These are phyloP conservation scores for Lichenostomus cassidix DNA, from an alignment of 2,113 vertebrate genomes.

Conservation along the genomic window DNA sequence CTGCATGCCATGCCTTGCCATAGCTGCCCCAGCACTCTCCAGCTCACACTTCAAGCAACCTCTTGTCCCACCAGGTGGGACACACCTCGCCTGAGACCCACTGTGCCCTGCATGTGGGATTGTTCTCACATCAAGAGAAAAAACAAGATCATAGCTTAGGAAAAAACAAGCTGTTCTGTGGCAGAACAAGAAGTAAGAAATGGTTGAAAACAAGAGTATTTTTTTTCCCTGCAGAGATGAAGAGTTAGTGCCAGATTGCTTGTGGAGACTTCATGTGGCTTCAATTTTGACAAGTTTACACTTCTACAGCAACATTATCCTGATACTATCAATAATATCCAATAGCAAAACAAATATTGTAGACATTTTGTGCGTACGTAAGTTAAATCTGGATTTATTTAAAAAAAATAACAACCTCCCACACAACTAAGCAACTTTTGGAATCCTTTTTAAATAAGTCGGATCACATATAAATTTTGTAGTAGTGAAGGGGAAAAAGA, in stretches of 20 bases:
- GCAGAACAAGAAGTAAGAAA: background rate
- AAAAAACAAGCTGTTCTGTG: background rate
- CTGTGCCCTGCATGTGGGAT: background rate
- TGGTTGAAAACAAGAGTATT: background rate
- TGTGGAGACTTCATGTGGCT: background rate
- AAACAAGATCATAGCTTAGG: background rate
- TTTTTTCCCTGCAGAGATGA: background rate
- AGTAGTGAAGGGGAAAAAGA: background rate
- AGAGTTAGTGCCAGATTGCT: background rate
- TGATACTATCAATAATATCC: background rate
- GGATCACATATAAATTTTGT: background rate
- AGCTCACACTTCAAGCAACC: background rate
- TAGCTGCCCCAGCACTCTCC: background rate
- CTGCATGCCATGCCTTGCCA: background rate
- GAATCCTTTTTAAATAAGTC: background rate
- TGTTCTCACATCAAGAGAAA: background rate
- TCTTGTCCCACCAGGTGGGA: background rate
- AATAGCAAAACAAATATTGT: background rate
- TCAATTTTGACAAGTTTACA: background rate
- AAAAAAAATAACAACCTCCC: background rate
- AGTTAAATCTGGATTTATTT: background rate
- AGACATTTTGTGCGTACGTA: background rate
- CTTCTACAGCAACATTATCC: background rate
- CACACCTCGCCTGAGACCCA: rapidly evolving
- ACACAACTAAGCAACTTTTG: background rate